Base-by-base conservation (phyloP, 2,113 vertebrate species). In the Gadus macrocephalus region DNA sequence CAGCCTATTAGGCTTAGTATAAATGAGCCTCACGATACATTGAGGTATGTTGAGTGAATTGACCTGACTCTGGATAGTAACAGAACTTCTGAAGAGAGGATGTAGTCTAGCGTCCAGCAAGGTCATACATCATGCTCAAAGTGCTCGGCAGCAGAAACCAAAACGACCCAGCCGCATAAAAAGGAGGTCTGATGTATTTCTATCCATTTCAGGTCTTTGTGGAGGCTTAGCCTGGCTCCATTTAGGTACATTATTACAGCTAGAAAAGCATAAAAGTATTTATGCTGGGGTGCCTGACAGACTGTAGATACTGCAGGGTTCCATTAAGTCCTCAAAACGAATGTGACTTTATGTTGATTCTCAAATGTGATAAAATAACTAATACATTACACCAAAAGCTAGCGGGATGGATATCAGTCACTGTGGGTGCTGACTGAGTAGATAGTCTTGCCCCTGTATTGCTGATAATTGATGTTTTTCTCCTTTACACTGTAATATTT, bases 111-210 rank as follows among this genome's bases (percentile, higher is more conserved):
- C 17, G 68, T 35, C 53, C 64, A 73, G 75, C 73, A 81, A 73
- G 75, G 68, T 74, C 80, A 74, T 69, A 67, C 72, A 38, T 42
- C 69, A 65, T 62, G 58, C 38, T 16, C 12, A 81, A 70, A 78
- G 66, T 64, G 66, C 38, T 61, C 60, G 62, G 71, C 67, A 66
- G 66, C 38, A 66, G 73, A 73, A 53, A 66, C 12, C 62, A 67
- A 12, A 49, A 65, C 49, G 15, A 20, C 31, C 42, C 12, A 49
- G 42, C 42, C 42, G 11, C 42, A 49, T 49, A 49, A 49, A 49
- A 12, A 49, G 12, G 42, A 49, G 14, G 42, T 49, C 42, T 49
- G 9, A 49, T 14, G 42, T 49, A 49, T 14, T 49, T 49, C 42
- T 14, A 49, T 49, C 9, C 42, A 49, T 27, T 67, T 17, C 31